Evolutionary conservation across 2,888 invertebrate species (phyloP), one percentile per base, ranked within the genome.

Genomic region (Drosophila emarginata): DNA sequence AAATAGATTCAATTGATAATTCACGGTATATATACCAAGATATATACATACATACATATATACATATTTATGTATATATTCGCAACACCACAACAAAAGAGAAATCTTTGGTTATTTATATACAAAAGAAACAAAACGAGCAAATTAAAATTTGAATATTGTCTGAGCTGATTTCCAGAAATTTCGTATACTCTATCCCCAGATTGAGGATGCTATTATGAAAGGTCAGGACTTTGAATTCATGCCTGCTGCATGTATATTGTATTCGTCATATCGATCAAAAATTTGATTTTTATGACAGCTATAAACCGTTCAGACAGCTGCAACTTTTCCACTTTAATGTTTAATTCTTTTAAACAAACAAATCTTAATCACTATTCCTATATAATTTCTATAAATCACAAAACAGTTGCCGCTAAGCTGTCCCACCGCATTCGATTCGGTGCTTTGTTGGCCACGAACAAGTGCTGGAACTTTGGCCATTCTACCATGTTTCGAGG

Each of bases 401-500:
- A 11, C 18, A 18, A 15, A 11, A 9, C 45, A 45, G 45, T 45
- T 45, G 18, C 45, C 45, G 11, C 45, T 21, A 45, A 45, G 45
- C 70, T 97, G 97, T 89, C 94, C 94, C 57, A 93, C 94, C 32
- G 94, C 94, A 69, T 96, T 95, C 92, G 97, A 97, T 89, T 94
- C 94, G 1, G 92, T 97, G 54, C 92, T 96, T 21, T 97, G 97
- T 90, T 97, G 97, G 97, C 97, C 96, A 7, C 93, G 94, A 0
- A 96, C 97, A 9, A 93, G 94, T 0, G 94, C 94, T 73, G 95
- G 95, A 66, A 93, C 94, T 0, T 92, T 94, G 64, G 95, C 96
- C 0, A 92, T 94, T 4, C 93, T 96, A 74, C 94, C 95, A 39
- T 98, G 97, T 89, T 96, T 97, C 83, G 94, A 94, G 50, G 95